Evolutionary conservation across 2,888 invertebrate species (phyloP).

Genomic region (Proisotoma minuta): DNA sequence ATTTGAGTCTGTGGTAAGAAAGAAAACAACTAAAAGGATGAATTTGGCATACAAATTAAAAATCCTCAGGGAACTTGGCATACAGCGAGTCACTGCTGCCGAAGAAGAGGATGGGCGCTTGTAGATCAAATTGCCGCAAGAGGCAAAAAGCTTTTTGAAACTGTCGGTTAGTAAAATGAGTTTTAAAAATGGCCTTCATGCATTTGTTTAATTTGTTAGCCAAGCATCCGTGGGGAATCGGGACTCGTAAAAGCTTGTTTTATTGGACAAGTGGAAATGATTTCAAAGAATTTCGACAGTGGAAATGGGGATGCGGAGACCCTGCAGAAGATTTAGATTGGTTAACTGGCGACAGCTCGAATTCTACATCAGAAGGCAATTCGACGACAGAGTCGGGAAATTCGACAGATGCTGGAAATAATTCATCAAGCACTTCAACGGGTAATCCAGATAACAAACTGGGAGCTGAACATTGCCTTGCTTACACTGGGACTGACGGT

Average conservation of each 20-base stretch:
- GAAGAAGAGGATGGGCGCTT: background rate
- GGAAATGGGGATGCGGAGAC: slow-evolving; percentile 4
- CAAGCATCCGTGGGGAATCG: background rate
- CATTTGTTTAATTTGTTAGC: no score
- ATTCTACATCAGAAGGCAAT: no score
- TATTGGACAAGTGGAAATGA: slow-evolving; percentile 7
- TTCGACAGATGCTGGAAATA: no score
- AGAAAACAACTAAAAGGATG: background rate
- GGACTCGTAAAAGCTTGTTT: background rate
- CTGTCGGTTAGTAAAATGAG: background rate
- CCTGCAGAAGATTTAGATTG: background rate
- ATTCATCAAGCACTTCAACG: no score
- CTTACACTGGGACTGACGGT: background rate
- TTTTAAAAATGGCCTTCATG: background rate
- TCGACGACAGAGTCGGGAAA: no score
- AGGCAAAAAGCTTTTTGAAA: background rate
- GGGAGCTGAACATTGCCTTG: background rate
- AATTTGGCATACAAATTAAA: background rate
- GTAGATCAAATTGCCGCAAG: background rate
- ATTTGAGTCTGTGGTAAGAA: background rate
- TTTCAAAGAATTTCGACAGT: background rate
- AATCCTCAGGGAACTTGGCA: background rate
- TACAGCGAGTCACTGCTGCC: background rate
- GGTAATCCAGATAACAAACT: background rate
- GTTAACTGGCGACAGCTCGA: background rate